Evolutionary conservation across 2,888 invertebrate genomes (phyloP).

Genomic region (Lithophane socia): DNA sequence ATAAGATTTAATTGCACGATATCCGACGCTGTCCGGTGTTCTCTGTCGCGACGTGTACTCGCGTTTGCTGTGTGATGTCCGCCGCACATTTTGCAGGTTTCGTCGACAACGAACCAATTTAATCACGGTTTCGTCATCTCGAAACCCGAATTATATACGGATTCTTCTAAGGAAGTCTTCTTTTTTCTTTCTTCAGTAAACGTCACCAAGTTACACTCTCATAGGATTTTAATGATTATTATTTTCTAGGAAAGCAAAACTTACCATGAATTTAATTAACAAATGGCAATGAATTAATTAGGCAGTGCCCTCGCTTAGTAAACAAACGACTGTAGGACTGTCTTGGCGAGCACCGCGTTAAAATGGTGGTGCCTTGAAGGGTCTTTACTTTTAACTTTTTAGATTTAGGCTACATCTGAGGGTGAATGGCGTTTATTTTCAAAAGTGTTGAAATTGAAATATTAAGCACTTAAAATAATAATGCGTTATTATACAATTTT

Average conservation of each 20-base stretch:
- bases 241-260: constrained; percentile 55
- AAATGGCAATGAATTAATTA: constrained; percentile 80
- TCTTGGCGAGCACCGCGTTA: constrained; percentile 26
- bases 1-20: constrained; percentile 47
- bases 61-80: constrained; percentile 62
- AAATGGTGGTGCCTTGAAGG: constrained; percentile 12
- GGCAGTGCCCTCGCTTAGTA: constrained; percentile 69
- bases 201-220: neutral
- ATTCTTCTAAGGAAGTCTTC: constrained; percentile 73
- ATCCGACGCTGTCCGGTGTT: constrained; percentile 22
- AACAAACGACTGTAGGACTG: constrained; percentile 68
- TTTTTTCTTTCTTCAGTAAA: constrained; percentile 48
- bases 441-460: constrained; percentile 2
- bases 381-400: neutral
- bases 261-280: constrained; percentile 74
- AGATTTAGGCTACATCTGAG: neutral
- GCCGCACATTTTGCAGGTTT: constrained; percentile 97
- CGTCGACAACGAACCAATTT: constrained; percentile 98
- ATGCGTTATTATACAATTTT: no score
- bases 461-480: no score
- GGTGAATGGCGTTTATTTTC: neutral
- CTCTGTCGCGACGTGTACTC: constrained; percentile 17
- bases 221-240: constrained; percentile 41
- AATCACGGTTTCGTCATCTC: constrained; percentile 94
- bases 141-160: constrained; percentile 96